phyloP scores from a whole-genome alignment of 2,888 invertebrate genomes.

The Pycnomerus fuliginosus region DNA sequence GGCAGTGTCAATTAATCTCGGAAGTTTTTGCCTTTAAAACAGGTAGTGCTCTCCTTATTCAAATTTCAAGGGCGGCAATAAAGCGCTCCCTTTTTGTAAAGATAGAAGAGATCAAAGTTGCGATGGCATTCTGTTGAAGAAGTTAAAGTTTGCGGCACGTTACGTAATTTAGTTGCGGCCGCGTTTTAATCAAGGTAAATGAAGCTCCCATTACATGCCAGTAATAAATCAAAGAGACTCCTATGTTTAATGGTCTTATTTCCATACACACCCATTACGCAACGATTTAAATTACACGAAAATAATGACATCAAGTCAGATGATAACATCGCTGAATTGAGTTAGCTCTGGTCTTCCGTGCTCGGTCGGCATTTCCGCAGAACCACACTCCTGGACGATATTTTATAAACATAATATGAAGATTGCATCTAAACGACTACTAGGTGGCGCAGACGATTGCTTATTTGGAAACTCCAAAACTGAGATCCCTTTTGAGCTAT shows the following conservation, averaged over 20 bases:
- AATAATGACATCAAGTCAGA: conserved; percentile 42
- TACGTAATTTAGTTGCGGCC: conserved; percentile 14
- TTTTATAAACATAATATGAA: conserved; percentile 45
- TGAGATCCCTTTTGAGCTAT: conserved; percentile 25
- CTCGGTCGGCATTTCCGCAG: conserved; percentile 43
- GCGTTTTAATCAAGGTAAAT: conserved; percentile 40
- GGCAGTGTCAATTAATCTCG: conserved; percentile 9
- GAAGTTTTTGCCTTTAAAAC: no score
- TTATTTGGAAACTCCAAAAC: conserved; percentile 36
- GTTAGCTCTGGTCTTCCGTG: conserved; percentile 39
- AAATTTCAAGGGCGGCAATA: background rate
- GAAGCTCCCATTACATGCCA: conserved; percentile 35
- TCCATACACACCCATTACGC: conserved; percentile 46
- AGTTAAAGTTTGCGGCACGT: conserved; percentile 27
- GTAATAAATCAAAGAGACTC: conserved; percentile 42
- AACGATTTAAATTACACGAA: conserved; percentile 47
- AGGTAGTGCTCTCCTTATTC: background rate
- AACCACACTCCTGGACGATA: conserved; percentile 38
- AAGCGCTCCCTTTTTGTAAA: no score
- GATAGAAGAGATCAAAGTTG: conserved; percentile 4
- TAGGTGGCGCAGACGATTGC: conserved; percentile 41
- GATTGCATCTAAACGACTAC: conserved; percentile 45
- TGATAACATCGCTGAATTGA: conserved; percentile 41
- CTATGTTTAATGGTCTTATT: conserved; percentile 43
- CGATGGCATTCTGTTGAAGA: no score